These are phyloP conservation scores for Geotrupes spiniger DNA, from an alignment of 2,888 invertebrate species.

Conservation along the genomic window DNA sequence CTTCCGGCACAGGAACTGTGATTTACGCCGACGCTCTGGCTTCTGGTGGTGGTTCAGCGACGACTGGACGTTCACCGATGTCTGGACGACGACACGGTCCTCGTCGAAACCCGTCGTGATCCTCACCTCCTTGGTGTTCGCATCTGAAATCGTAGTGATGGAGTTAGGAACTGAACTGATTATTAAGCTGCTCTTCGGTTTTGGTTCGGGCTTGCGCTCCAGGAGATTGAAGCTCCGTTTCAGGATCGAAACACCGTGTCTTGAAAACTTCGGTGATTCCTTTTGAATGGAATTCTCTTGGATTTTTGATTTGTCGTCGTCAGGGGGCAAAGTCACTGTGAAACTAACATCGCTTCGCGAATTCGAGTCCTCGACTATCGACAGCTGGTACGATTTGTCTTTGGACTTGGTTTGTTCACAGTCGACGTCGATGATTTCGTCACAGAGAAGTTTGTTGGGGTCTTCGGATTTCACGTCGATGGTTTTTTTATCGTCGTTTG, in stretches of 20 bases:
- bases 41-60: no score
- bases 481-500: constrained; percentile 35
- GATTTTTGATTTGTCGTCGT: constrained; percentile 48
- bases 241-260: constrained; percentile 50
- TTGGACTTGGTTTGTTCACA: constrained; percentile 35
- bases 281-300: constrained; percentile 42
- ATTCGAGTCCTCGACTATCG: constrained; percentile 42
- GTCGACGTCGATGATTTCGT: constrained; percentile 53
- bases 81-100: constrained; percentile 15
- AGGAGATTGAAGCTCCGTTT: constrained; percentile 39
- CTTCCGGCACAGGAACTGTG: constrained; percentile 45
- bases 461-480: constrained; percentile 45
- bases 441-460: constrained; percentile 53
- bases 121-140: constrained; percentile 37
- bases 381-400: constrained; percentile 45
- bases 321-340: constrained; percentile 55
- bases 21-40: constrained; percentile 44
- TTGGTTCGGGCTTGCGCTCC: constrained; percentile 29
- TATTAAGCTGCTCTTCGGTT: constrained; percentile 28
- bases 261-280: constrained; percentile 44
- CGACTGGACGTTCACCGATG: no score
- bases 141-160: constrained; percentile 40
- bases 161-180: constrained; percentile 30
- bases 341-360: constrained; percentile 57
- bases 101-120: constrained; percentile 25